phyloP scores from a whole-genome alignment of 1,140 invertebrate genomes.

The Brachionus asplanchnoidis region DNA sequence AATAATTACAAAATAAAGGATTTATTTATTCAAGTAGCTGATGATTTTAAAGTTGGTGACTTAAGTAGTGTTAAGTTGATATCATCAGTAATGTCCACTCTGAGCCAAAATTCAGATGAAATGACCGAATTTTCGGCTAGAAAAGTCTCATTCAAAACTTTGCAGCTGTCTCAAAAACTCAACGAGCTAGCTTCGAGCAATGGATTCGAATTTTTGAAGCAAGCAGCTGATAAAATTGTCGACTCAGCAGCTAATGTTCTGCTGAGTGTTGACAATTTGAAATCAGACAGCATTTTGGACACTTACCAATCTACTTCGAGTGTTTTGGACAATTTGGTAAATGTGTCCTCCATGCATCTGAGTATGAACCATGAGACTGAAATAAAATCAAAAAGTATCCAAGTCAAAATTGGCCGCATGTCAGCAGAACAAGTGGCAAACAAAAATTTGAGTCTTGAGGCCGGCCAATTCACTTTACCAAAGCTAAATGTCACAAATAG shows the following conservation, averaged over 20 bases:
- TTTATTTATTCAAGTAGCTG: not conserved
- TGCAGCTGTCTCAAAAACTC: not conserved
- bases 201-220: conserved; percentile 21
- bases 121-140: not conserved
- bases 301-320: not conserved
- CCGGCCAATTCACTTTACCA: not conserved
- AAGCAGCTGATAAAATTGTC: conserved; percentile 3
- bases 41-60: not conserved
- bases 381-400: conserved; percentile 1
- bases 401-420: not conserved
- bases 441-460: not conserved
- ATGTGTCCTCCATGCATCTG: not conserved
- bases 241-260: not conserved
- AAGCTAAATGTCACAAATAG: not conserved
- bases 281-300: not conserved
- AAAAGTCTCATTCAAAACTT: not conserved
- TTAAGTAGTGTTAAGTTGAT: conserved; percentile 7
- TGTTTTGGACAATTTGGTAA: not conserved
- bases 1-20: not conserved
- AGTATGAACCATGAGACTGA: not conserved
- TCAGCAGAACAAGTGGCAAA: not conserved
- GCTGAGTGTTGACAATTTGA: not conserved
- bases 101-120: not conserved
- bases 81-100: not conserved
- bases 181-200: not conserved